phyloP scores from a whole-genome alignment of 2,888 invertebrate genomes.

The Trachelus stipa region DNA sequence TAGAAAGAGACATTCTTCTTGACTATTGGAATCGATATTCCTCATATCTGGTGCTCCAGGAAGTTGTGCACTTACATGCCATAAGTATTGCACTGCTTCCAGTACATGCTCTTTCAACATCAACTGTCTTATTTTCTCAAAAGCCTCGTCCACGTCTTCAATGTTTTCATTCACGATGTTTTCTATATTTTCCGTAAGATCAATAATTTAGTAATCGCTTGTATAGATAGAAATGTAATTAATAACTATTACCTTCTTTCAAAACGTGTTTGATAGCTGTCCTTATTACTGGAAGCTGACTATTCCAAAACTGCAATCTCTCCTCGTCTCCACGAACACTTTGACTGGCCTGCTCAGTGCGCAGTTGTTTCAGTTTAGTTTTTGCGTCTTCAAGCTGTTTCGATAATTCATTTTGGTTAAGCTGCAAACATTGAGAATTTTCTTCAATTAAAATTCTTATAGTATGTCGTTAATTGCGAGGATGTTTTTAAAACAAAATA shows the following conservation, averaged over 20 bases:
- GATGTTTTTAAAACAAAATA: slow-evolving; percentile 1
- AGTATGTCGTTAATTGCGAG: not conserved
- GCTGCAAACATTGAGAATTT: slow-evolving; percentile 48
- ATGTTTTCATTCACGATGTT: slow-evolving; percentile 35
- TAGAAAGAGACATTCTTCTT: slow-evolving; percentile 48
- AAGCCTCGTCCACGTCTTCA: slow-evolving; percentile 33
- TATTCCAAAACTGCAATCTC: slow-evolving; percentile 54
- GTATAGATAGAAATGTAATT: not conserved
- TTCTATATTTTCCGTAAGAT: slow-evolving; percentile 13
- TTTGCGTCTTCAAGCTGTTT: slow-evolving; percentile 73
- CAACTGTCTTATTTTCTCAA: slow-evolving; percentile 56
- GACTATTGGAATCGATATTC: slow-evolving; percentile 33
- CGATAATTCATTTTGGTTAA: slow-evolving; percentile 70
- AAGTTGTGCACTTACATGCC: slow-evolving; percentile 34
- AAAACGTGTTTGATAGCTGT: slow-evolving; percentile 46
- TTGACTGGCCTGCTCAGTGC: slow-evolving; percentile 40
- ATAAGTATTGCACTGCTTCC: slow-evolving; percentile 47
- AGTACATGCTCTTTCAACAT: slow-evolving; percentile 51
- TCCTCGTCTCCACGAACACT: slow-evolving; percentile 52
- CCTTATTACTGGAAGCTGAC: slow-evolving; percentile 48
- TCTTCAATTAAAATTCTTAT: slow-evolving; percentile 2
- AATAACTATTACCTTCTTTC: slow-evolving; percentile 29
- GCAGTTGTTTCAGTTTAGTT: slow-evolving; percentile 72
- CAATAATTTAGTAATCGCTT: not conserved
- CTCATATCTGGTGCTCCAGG: slow-evolving; percentile 36